These are phyloP conservation scores for Raja brachyura DNA, from an alignment of 2,113 vertebrate genomes.

Conservation along the genomic window DNA sequence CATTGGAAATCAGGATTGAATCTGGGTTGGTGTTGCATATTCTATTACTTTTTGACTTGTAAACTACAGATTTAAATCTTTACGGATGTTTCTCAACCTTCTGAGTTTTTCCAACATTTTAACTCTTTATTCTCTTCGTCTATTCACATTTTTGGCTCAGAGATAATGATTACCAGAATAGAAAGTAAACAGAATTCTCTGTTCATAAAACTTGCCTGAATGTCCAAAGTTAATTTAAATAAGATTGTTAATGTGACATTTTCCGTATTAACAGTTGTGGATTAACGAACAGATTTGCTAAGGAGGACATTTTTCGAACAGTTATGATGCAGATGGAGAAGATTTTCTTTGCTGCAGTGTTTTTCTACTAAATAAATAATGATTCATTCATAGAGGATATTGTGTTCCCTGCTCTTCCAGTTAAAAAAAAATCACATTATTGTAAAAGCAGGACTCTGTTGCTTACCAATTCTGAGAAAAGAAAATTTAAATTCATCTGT, in stretches of 20 bases:
- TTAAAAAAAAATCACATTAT: background rate
- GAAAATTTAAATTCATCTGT: background rate
- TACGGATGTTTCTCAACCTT: too few species aligned
- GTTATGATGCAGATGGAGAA: background rate
- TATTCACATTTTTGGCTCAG: background rate
- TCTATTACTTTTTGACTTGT: too few species aligned
- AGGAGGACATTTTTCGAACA: background rate
- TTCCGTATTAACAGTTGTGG: background rate
- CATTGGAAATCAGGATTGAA: too few species aligned
- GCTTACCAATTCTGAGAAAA: background rate
- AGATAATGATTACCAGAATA: background rate
- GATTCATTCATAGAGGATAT: background rate
- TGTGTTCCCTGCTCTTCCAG: background rate
- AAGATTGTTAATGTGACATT: background rate
- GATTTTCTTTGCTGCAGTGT: background rate
- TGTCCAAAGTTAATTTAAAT: background rate
- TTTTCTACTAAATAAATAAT: background rate
- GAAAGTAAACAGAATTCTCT: background rate
- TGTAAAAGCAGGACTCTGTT: background rate
- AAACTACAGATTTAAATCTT: too few species aligned
- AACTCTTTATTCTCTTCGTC: background rate
- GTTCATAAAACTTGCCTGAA: background rate
- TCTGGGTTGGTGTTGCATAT: too few species aligned
- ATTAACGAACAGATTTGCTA: background rate
- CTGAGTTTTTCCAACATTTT: too few species aligned